Conservation (phyloP, 1,140 invertebrate species). For the Acyrthosiphon pisum region DNA sequence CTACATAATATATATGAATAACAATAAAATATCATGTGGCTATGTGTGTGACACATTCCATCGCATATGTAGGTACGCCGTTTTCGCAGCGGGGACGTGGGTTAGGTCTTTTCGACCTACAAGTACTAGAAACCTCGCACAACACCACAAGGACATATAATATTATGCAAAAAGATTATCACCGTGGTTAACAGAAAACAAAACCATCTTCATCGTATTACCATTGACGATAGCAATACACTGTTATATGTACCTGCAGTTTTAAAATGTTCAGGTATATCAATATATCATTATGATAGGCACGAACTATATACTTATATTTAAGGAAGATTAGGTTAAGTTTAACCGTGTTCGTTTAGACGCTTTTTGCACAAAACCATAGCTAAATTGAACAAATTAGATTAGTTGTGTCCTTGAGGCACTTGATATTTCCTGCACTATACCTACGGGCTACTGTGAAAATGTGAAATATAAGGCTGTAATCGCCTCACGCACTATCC, state of each 20-base stretch:
- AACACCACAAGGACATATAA: neutral
- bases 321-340: neutral
- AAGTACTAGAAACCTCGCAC: neutral
- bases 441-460: too few relatives aligned
- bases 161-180: neutral
- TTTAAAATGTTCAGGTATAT: neutral
- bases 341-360: constrained; percentile 21
- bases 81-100: neutral
- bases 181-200: neutral
- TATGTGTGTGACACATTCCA: constrained; percentile 38
- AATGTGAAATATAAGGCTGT: neutral
- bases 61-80: neutral
- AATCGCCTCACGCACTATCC: neutral
- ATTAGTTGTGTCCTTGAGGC: constrained; percentile 7
- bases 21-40: neutral
- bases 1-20: neutral
- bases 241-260: neutral
- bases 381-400: constrained; percentile 15
- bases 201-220: neutral
- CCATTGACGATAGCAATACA: neutral
- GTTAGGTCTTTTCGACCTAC: neutral
- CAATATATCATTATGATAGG: neutral
- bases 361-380: neutral
- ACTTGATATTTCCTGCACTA: constrained; percentile 19
- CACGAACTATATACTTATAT: neutral